Evolutionary conservation across 2,797 vertebrate genomes (phyloP).

Genomic region (Hyperoplus lanceolatus): DNA sequence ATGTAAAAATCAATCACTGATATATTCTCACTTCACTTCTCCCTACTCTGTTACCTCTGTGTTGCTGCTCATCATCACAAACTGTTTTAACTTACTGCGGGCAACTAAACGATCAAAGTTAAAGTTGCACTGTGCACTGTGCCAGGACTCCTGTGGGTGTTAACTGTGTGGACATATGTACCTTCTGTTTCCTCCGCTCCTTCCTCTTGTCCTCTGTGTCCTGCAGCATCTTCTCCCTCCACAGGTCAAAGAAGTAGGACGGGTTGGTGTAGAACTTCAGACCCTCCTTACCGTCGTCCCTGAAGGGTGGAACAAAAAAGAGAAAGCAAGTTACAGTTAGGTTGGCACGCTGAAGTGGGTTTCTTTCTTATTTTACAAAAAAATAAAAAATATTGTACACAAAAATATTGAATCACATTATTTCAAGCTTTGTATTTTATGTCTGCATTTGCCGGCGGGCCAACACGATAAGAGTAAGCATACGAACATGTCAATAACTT

Average conservation of each 20-base stretch:
- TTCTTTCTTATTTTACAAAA: background rate
- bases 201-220: constrained; percentile 98
- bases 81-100: background rate
- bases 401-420: too few relatives aligned
- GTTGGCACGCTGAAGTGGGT: background rate
- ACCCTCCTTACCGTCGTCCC: constrained; percentile 97
- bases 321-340: background rate
- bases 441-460: too few relatives aligned
- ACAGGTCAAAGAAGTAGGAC: constrained; percentile 98
- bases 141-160: background rate
- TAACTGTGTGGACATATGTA: constrained; percentile 61
- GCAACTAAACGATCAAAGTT: background rate
- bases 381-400: too few relatives aligned
- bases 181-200: constrained; percentile 98
- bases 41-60: constrained; percentile 13
- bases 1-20: constrained; percentile 36
- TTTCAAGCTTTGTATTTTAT: too few relatives aligned
- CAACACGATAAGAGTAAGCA: too few relatives aligned
- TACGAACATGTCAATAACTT: too few relatives aligned
- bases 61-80: background rate
- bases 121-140: background rate
- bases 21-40: background rate
- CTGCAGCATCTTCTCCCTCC: constrained; percentile 99
- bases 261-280: constrained; percentile 99
- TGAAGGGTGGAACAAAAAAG: constrained; percentile 64